These are phyloP conservation scores for Alligator mississippiensis DNA, from an alignment of 2,113 vertebrate genomes.

Conservation along the genomic window DNA sequence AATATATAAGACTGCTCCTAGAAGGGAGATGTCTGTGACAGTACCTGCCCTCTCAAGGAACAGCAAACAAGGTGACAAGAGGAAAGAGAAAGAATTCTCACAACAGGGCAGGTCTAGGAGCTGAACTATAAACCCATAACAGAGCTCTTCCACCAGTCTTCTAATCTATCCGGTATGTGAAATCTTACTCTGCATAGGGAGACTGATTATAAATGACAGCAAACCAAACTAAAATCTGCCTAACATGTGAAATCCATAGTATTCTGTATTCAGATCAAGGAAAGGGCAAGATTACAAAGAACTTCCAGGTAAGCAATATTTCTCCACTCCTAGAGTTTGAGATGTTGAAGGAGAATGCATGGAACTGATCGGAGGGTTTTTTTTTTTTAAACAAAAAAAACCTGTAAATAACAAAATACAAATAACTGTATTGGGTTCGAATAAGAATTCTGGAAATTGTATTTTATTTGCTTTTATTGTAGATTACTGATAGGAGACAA, in stretches of 20 bases:
- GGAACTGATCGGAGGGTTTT: neutral
- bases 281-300: constrained; percentile 15
- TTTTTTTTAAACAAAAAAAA: neutral
- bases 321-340: constrained; percentile 22
- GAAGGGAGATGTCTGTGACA: neutral
- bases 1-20: neutral
- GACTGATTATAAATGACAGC: neutral
- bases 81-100: neutral
- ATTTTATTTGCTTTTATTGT: neutral
- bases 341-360: constrained; percentile 17
- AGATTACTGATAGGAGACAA: neutral
- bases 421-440: neutral
- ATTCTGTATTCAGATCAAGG: constrained; percentile 26
- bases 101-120: neutral
- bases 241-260: constrained; percentile 13
- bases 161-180: neutral
- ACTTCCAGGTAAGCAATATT: constrained; percentile 65
- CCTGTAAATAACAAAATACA: neutral
- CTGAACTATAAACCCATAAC: neutral
- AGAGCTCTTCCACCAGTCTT: neutral
- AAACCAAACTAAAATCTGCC: neutral
- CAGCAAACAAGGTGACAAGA: neutral
- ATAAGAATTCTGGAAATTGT: constrained; percentile 16
- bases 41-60: neutral
- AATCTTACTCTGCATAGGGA: neutral